A percentile compares a stretch with the other conserved stretches of the same genome.
phyloP scores from a whole-genome alignment of 2,888 invertebrate species.

The Trisateles emortualis region DNA sequence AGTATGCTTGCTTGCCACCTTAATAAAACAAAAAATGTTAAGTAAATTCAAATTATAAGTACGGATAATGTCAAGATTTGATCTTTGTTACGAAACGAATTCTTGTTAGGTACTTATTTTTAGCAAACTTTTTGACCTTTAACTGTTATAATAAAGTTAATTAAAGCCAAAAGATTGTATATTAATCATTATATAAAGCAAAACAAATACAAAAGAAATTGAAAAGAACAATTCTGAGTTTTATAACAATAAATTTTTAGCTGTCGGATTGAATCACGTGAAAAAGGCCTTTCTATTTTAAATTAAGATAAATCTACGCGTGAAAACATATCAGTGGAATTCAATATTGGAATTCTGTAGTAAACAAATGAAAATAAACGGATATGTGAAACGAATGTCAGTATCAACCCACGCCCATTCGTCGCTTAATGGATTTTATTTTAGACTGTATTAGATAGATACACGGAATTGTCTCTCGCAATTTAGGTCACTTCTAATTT shows the following conservation, averaged over 20 bases:
- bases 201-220: too few relatives aligned
- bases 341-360: constrained; percentile 40
- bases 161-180: not conserved
- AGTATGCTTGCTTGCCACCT: too few relatives aligned
- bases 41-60: too few relatives aligned
- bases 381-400: constrained; percentile 49
- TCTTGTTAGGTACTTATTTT: constrained; percentile 4
- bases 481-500: constrained; percentile 63
- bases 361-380: constrained; percentile 54
- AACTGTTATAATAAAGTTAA: constrained; percentile 1
- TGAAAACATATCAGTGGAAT: constrained; percentile 33
- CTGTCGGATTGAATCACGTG: constrained; percentile 1
- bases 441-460: constrained; percentile 56
- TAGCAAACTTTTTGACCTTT: constrained; percentile 16
- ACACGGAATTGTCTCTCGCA: constrained; percentile 51
- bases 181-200: too few relatives aligned
- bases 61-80: constrained; percentile 25
- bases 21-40: too few relatives aligned
- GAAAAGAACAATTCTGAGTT: too few relatives aligned
- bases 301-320: not conserved
- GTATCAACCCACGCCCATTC: constrained; percentile 47
- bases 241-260: too few relatives aligned
- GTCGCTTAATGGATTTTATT: constrained; percentile 62
- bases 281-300: not conserved
- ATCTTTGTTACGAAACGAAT: constrained; percentile 11